Conservation (phyloP, 2,888 invertebrate species). For the Rhingia campestris region DNA sequence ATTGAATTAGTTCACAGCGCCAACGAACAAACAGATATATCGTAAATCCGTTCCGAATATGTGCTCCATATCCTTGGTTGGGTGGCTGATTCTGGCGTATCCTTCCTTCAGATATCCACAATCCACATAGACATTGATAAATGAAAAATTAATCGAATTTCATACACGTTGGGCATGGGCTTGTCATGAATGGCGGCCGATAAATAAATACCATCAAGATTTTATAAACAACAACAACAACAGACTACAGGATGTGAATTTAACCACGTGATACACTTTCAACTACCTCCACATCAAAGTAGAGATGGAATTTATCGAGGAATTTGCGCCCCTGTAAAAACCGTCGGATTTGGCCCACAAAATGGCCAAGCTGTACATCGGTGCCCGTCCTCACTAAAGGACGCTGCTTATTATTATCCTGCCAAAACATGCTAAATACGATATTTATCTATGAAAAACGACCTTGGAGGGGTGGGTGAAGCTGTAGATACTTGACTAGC, state of each 20-base stretch:
- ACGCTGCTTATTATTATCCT: slow-evolving; percentile 68
- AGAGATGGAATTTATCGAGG: slow-evolving; percentile 55
- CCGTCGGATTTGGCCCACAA: slow-evolving; percentile 46
- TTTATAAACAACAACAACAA: slow-evolving; percentile 40
- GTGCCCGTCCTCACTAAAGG: slow-evolving; percentile 8
- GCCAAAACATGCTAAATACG: slow-evolving; percentile 67
- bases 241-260: background rate
- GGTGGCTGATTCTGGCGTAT: slow-evolving; percentile 47
- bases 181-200: slow-evolving; percentile 62
- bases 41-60: background rate
- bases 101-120: slow-evolving; percentile 78
- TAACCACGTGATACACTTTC: slow-evolving; percentile 10
- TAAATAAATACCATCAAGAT: slow-evolving; percentile 69
- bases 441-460: slow-evolving; percentile 66
- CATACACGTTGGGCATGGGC: slow-evolving; percentile 57
- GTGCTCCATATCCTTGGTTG: background rate
- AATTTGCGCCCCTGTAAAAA: slow-evolving; percentile 27
- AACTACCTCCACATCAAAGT: background rate
- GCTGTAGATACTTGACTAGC: background rate
- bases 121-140: slow-evolving; percentile 80
- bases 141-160: slow-evolving; percentile 81
- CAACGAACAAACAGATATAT: background rate
- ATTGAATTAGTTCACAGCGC: slow-evolving; percentile 58
- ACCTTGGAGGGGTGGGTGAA: slow-evolving; percentile 16
- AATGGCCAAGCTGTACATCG: slow-evolving; percentile 9